Percentiles rank a stretch among this genome's conserved stretches.
These are phyloP conservation scores for Ephestia elutella DNA, from an alignment of 1,140 invertebrate species.

Conservation along the genomic window DNA sequence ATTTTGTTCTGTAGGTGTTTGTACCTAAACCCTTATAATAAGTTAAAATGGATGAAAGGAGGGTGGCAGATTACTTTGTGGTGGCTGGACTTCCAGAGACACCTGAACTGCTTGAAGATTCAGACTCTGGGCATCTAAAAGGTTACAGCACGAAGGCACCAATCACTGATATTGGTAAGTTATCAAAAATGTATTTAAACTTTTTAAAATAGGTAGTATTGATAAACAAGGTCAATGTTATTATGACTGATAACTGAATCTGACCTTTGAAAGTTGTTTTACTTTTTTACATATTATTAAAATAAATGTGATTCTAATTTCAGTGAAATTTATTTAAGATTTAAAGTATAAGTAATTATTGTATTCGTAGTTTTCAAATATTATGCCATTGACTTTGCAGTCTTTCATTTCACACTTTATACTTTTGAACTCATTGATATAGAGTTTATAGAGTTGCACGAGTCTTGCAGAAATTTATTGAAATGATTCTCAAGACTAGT, in stretches of 20 bases:
- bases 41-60: constrained; percentile 83
- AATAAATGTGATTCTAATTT: background rate
- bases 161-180: constrained; percentile 89
- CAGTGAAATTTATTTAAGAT: background rate
- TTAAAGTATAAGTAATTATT: no score
- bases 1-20: constrained; percentile 14
- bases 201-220: no score
- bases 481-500: no score
- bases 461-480: no score
- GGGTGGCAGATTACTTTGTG: constrained; percentile 96
- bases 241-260: no score
- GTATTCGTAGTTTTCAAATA: no score
- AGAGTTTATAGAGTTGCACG: no score
- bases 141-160: constrained; percentile 84
- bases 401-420: no score
- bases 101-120: constrained; percentile 86
- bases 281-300: background rate
- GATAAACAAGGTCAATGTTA: no score
- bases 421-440: no score
- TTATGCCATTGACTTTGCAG: no score
- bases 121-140: constrained; percentile 87
- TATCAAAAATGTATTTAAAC: constrained; percentile 12
- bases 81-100: constrained; percentile 94
- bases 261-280: constrained; percentile 1
- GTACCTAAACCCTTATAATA: background rate